Percentiles rank a stretch among this genome's conserved stretches.
phyloP scores from a whole-genome alignment of 2,113 vertebrate genomes.

The Physeter macrocephalus region DNA sequence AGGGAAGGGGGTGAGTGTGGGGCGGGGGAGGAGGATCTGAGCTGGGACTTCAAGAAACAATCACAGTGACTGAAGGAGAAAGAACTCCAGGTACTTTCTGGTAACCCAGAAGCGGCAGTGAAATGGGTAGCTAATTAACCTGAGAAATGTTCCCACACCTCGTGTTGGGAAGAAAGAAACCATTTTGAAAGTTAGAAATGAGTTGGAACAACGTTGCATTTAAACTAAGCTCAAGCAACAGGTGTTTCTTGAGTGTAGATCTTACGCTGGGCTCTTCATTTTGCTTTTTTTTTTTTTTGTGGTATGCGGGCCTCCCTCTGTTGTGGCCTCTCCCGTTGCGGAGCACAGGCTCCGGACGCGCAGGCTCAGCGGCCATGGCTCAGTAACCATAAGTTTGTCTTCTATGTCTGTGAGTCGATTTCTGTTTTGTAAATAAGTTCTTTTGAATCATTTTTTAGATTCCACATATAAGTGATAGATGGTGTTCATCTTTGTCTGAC shows the following conservation, averaged over 20 bases:
- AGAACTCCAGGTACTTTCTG: neutral
- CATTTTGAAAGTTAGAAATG: neutral
- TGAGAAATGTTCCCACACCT: neutral
- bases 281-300: too few relatives aligned
- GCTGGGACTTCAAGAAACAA: neutral
- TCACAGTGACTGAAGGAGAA: neutral
- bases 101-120: neutral
- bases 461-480: neutral
- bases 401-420: neutral
- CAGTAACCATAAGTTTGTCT: neutral
- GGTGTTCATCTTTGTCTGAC: neutral
- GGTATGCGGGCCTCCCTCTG: too few relatives aligned
- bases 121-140: conserved; percentile 7
- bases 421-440: neutral
- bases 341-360: too few relatives aligned
- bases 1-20: neutral
- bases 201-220: neutral
- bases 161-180: neutral
- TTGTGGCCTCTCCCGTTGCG: too few relatives aligned
- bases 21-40: neutral
- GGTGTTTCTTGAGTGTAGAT: neutral
- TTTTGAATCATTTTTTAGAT: neutral
- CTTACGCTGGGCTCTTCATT: neutral
- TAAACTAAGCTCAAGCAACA: neutral
- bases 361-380: too few relatives aligned